Base-by-base conservation (phyloP, 2,888 invertebrate genomes). In the Matsumyia berberina region DNA sequence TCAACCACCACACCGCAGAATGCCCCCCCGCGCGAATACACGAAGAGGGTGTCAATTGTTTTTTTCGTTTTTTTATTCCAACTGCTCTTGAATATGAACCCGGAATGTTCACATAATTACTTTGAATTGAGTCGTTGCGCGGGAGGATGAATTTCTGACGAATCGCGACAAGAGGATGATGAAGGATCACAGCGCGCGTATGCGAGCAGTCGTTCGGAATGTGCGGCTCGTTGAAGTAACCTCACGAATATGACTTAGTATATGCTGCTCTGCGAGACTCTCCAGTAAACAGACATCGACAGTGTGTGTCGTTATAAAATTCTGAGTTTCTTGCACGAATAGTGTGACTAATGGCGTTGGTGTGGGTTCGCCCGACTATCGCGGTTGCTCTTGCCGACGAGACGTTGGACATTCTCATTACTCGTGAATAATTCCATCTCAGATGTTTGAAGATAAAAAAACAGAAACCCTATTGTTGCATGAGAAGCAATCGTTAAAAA, bases 81-180 rank as follows among this genome's bases (percentile, higher is more conserved):
- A n/a, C n/a, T 64, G 69, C 49, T 83, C 73, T 85, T 70, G 74
- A 64, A 74, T 74, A 74, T 79, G 73, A 79, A 64, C 67, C 55
- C 67, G 62, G 79, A 83, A 79, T 64, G 67, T 51, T 85, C 80
- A 80, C 57, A 44, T 85, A 74, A 85, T 79, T 74, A 79, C 57
- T 70, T 60, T 70, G 77, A 76, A 74, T 74, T 79, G 64, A 85
- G 57, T 85, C 37, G 83, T 58, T 80, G 74, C 69, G 85, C 80
- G 80, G 85, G 80, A 80, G 80, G 85, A 85, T 80, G 80, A 80
- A 80, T 58, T 80, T 70, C 35, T 85, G 85, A 80, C 85, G 85
- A 85, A 85, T 85, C 62, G 74, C 85, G 85, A 80, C 80, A 85
- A 74, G 70, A 85, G 62, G 85, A 85, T 80, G 85, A 85, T 55